Conservation (phyloP, 2,888 invertebrate species). For the Belgica antarctica region DNA sequence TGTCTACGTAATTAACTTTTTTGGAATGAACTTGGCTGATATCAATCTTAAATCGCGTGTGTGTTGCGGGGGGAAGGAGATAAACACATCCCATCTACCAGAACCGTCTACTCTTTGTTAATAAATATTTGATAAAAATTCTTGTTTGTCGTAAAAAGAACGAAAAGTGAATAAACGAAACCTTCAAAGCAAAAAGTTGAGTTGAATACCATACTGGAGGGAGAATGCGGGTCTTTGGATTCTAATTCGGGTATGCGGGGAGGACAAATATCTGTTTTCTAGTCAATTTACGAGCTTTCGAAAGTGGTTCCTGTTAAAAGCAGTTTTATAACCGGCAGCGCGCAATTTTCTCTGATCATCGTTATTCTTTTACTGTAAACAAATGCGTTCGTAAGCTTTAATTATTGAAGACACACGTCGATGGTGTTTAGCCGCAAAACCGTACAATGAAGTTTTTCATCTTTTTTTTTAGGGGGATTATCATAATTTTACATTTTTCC, state of each 20-base stretch:
- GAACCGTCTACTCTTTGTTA: constrained; percentile 4
- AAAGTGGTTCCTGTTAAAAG: neutral
- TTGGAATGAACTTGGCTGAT: constrained; percentile 32
- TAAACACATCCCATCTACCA: neutral
- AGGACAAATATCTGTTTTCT: too few relatives aligned
- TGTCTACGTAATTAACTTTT: constrained; percentile 19
- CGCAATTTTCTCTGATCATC: neutral
- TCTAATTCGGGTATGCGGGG: neutral
- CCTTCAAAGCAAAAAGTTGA: neutral
- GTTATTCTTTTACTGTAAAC: neutral
- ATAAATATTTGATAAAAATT: constrained; percentile 9
- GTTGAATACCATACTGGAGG: neutral
- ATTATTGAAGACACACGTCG: neutral
- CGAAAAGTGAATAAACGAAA: too few relatives aligned
- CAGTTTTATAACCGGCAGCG: too few relatives aligned
- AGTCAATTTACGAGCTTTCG: neutral
- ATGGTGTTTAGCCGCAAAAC: neutral
- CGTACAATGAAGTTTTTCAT: neutral
- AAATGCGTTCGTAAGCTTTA: neutral
- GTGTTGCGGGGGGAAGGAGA: neutral
- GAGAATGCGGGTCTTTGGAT: neutral
- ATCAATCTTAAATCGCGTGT: constrained; percentile 8
- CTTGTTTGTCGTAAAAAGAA: neutral
- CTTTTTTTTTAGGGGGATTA: constrained; percentile 12
- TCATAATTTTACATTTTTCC: neutral